Percentiles rank a stretch among this genome's conserved stretches.
Evolutionary conservation across 1,140 invertebrate genomes (phyloP).

Genomic region (Magallana gigas): DNA sequence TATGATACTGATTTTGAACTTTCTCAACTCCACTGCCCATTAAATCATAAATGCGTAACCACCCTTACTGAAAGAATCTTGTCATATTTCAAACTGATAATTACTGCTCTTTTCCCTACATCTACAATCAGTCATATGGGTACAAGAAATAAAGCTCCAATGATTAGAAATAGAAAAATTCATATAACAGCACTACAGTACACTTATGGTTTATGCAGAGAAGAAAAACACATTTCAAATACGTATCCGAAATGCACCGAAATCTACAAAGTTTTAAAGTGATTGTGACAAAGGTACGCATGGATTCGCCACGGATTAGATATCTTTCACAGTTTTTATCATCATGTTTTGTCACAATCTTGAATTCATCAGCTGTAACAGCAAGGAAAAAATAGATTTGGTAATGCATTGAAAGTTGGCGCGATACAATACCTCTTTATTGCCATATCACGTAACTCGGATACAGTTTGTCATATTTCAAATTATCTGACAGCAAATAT

Average conservation of each 20-base stretch:
- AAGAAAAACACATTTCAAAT: conserved; percentile 8
- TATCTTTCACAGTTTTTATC: background rate
- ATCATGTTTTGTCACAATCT: conserved; percentile 27
- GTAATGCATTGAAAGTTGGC: background rate
- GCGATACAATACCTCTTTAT: background rate
- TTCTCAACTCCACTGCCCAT: background rate
- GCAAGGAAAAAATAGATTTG: conserved; percentile 6
- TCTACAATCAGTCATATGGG: background rate
- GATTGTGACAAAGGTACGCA: background rate
- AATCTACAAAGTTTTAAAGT: background rate
- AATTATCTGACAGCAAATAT: background rate
- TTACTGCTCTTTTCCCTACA: background rate
- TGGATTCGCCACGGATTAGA: background rate
- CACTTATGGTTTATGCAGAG: background rate
- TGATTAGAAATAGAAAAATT: conserved; percentile 7
- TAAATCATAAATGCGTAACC: conserved; percentile 10
- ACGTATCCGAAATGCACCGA: background rate
- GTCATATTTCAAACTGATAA: background rate
- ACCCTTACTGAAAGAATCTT: background rate
- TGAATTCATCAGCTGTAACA: conserved; percentile 26
- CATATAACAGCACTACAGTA: background rate
- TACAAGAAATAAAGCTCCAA: background rate
- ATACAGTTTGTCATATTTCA: background rate
- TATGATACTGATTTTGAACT: background rate
- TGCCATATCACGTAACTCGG: background rate